These are phyloP conservation scores for Platysternon megacephalum DNA, from an alignment of 2,113 vertebrate genomes.

Conservation along the genomic window DNA sequence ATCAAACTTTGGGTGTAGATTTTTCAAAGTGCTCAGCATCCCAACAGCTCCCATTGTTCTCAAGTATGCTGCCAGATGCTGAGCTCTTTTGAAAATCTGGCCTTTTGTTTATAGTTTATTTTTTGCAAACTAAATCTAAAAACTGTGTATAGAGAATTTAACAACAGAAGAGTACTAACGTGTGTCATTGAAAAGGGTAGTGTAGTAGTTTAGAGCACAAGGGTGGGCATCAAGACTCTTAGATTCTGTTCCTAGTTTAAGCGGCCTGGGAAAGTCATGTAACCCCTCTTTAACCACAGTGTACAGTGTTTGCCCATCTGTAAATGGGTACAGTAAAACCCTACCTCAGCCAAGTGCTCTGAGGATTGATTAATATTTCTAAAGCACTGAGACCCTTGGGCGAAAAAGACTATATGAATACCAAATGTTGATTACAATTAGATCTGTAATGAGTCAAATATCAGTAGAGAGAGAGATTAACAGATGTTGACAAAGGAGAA, in stretches of 20 bases:
- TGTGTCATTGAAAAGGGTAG: not conserved
- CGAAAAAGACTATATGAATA: not conserved
- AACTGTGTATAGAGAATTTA: not conserved
- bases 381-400: not conserved
- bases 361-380: not conserved
- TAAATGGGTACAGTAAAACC: not conserved
- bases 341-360: not conserved
- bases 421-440: not conserved
- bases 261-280: not conserved
- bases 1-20: not conserved
- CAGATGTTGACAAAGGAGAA: not conserved
- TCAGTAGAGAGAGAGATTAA: not conserved
- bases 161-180: not conserved
- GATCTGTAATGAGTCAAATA: not conserved
- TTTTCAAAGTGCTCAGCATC: not conserved
- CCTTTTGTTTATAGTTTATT: not conserved
- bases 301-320: not conserved
- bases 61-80: not conserved
- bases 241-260: not conserved
- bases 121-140: not conserved
- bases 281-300: too few species aligned
- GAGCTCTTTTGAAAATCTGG: not conserved
- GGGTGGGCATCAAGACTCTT: not conserved
- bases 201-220: not conserved
- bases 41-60: not conserved